These are phyloP conservation scores for Recurvirostra avosetta DNA, from an alignment of 2,113 vertebrate species.

Conservation along the genomic window DNA sequence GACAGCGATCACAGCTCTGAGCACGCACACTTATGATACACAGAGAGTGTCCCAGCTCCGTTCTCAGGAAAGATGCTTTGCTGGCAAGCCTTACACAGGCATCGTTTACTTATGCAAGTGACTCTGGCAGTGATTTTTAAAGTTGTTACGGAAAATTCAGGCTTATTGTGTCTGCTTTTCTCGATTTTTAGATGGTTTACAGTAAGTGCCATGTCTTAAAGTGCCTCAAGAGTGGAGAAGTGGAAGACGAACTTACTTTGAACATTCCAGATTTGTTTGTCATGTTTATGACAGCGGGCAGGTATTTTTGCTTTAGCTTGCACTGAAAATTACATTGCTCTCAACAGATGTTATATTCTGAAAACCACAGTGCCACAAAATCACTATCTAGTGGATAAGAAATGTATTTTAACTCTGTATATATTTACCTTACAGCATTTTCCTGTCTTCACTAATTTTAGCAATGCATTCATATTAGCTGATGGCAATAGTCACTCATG, in stretches of 20 bases:
- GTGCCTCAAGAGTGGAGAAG: slow-evolving; percentile 68
- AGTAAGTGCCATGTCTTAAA: slow-evolving; percentile 68
- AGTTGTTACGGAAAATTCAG: slow-evolving; percentile 41
- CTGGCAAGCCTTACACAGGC: slow-evolving; percentile 71
- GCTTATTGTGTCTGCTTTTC: slow-evolving; percentile 67
- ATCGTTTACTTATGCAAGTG: slow-evolving; percentile 70
- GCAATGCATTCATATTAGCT: slow-evolving; percentile 82
- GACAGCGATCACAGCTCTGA: slow-evolving; percentile 98
- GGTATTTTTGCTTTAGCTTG: slow-evolving; percentile 84
- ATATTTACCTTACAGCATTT: slow-evolving; percentile 84
- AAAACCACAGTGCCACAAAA: slow-evolving; percentile 80
- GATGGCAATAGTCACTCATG: slow-evolving; percentile 72
- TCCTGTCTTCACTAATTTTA: slow-evolving; percentile 82
- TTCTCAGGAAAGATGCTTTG: slow-evolving; percentile 85
- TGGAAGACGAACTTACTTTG: slow-evolving; percentile 73
- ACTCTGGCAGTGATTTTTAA: slow-evolving; percentile 56
- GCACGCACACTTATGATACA: slow-evolving; percentile 91
- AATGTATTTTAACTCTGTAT: slow-evolving; percentile 85
- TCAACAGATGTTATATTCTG: slow-evolving; percentile 71
- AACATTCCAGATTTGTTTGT: slow-evolving; percentile 83
- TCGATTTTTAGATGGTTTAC: slow-evolving; percentile 69
- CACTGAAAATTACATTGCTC: slow-evolving; percentile 81
- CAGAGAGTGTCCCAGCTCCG: slow-evolving; percentile 53
- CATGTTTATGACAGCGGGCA: slow-evolving; percentile 68
- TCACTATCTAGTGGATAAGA: slow-evolving; percentile 81